phyloP scores from a whole-genome alignment of 2,888 invertebrate genomes.

The Cremastinae sp. region DNA sequence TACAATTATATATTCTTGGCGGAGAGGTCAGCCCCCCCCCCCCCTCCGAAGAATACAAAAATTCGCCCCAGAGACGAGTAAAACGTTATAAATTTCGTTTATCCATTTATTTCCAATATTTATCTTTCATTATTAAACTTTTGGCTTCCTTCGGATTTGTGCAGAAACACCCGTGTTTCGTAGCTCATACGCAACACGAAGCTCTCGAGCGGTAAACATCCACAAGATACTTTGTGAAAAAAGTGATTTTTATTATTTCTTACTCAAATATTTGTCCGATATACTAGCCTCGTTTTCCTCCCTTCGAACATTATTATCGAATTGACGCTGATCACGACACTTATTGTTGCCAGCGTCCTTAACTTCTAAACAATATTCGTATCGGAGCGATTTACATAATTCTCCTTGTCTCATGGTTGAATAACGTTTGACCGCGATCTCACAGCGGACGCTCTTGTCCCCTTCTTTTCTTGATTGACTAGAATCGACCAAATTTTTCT shows the following conservation, averaged over 20 bases:
- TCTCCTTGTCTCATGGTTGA: slow-evolving; percentile 28
- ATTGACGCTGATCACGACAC: too few species aligned
- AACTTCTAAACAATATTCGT: slow-evolving; percentile 39
- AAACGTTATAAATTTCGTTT: slow-evolving; percentile 23
- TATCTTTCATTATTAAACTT: not conserved
- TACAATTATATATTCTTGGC: slow-evolving; percentile 28
- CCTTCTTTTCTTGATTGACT: slow-evolving; percentile 45
- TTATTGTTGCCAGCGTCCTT: slow-evolving; percentile 29
- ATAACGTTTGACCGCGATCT: slow-evolving; percentile 26
- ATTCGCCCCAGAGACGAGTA: slow-evolving; percentile 38
- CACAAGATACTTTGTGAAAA: too few species aligned
- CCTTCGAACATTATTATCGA: slow-evolving; percentile 39
- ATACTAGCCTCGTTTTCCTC: too few species aligned
- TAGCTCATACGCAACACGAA: too few species aligned
- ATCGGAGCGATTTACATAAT: slow-evolving; percentile 42
- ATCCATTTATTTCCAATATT: slow-evolving; percentile 10
- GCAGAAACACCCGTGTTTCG: too few species aligned
- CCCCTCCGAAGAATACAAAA: slow-evolving; percentile 45
- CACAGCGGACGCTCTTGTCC: slow-evolving; percentile 5
- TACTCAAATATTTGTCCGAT: too few species aligned
- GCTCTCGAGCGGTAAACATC: too few species aligned
- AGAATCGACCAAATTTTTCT: slow-evolving; percentile 43
- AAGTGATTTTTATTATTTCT: too few species aligned
- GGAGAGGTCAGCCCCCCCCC: not conserved
- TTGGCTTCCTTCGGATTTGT: too few species aligned